Base-by-base conservation (phyloP, 1,140 invertebrate genomes). In the Acromyrmex charruanus region DNA sequence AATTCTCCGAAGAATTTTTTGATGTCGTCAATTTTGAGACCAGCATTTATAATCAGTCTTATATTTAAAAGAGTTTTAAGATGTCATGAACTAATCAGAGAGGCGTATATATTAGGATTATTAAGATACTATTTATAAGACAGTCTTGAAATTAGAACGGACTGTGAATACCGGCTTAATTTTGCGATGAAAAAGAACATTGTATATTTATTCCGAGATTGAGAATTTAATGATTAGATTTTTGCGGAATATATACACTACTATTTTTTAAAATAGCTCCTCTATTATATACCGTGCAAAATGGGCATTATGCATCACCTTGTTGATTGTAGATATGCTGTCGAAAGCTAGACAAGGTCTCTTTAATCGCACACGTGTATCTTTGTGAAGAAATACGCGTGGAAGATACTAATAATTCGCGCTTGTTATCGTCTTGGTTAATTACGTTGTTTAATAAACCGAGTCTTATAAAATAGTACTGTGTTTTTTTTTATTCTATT, bases 331-430 rank as follows among this genome's bases (percentile, higher is more conserved):
- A 59, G 74, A 35, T 59, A 14, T 2, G 28, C 49, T 55, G 68
- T 85, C 72, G 88, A 80, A 92, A 90, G 88, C 87, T 74, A 89
- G 72, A 77, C 91, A 89, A 91, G 89, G 86, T 77, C 86, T 88
- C 28, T 6, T 72, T 77, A 69, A 59, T 80, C 71, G 35, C 53
- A 21, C 53, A 75, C 75, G 69, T 88, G 25, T 58, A 59, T 61
- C 31, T 59, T 85, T 61, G 69, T 71, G 25, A 58, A 31, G n/a
- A 4, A n/a, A 63, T 31, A 58, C 49, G 21, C 16, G 9, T 77
- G 7, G 49, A 68, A 53, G 16, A 58, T 25, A 44, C 28, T 35
- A 79, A 51, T 49, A 31, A 66, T 63, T 25, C 16, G 9, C 9
- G 9, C 39, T 6, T 63, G 21, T 44, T 21, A 7, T 0, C n/a